Conservation (phyloP, 2,113 vertebrate species). For the Conger conger region DNA sequence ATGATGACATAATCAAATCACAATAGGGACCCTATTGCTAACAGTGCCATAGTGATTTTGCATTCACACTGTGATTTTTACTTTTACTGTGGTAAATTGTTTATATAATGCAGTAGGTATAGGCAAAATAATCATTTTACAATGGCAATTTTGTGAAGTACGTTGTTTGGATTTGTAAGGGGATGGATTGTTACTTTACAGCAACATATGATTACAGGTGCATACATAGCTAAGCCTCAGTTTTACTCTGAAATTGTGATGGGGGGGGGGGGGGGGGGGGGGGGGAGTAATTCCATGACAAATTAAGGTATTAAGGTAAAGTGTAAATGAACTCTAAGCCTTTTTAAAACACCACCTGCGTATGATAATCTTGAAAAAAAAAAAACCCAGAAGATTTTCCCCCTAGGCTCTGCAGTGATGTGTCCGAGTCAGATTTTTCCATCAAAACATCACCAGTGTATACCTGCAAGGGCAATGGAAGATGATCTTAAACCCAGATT, state of each 20-base stretch:
- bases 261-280: too few species aligned
- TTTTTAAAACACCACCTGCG: constrained; percentile 40
- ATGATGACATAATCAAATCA: neutral
- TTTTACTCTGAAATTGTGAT: neutral
- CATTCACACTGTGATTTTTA: neutral
- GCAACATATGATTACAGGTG: neutral
- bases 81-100: too few species aligned
- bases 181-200: too few species aligned
- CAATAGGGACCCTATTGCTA: neutral
- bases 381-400: constrained; percentile 32
- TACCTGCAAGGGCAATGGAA: constrained; percentile 12
- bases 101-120: too few species aligned
- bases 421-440: neutral
- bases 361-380: constrained; percentile 32
- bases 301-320: constrained; percentile 32
- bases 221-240: neutral
- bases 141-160: too few species aligned
- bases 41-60: neutral
- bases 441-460: neutral
- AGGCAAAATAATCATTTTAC: too few species aligned
- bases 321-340: constrained; percentile 33
- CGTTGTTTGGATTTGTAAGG: neutral
- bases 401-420: constrained; percentile 3
- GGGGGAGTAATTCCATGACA: constrained; percentile 8
- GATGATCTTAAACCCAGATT: neutral